These are phyloP conservation scores for Charadrius vociferus DNA, from an alignment of 2,113 vertebrate genomes.

Conservation along the genomic window DNA sequence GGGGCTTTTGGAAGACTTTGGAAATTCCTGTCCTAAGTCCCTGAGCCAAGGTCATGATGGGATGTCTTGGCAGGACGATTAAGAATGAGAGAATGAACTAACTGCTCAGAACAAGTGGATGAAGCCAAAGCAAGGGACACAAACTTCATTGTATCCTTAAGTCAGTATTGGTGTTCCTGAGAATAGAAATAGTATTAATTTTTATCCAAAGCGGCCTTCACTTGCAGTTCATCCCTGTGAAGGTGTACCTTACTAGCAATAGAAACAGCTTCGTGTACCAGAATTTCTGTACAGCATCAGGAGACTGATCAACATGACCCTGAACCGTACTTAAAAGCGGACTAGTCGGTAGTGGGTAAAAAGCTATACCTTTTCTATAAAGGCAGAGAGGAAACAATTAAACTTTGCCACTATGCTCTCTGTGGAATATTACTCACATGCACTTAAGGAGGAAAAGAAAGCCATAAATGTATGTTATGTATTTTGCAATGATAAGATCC, in stretches of 20 bases:
- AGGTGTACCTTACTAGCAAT: background rate
- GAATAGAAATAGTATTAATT: background rate
- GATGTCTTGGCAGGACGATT: background rate
- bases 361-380: background rate
- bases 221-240: background rate
- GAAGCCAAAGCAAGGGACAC: background rate
- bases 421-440: background rate
- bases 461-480: background rate
- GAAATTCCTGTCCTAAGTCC: background rate
- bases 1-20: background rate
- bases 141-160: background rate
- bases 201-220: background rate
- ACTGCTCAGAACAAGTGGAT: background rate
- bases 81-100: background rate
- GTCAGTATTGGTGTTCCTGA: background rate
- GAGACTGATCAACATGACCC: background rate
- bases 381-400: background rate
- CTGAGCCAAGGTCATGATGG: background rate
- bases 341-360: background rate
- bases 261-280: background rate
- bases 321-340: background rate
- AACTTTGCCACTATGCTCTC: background rate
- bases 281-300: background rate
- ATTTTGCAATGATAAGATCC: background rate
- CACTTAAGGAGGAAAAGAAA: background rate